Evolutionary conservation across 2,888 invertebrate species (phyloP).

Genomic region (Lathronympha strigana): DNA sequence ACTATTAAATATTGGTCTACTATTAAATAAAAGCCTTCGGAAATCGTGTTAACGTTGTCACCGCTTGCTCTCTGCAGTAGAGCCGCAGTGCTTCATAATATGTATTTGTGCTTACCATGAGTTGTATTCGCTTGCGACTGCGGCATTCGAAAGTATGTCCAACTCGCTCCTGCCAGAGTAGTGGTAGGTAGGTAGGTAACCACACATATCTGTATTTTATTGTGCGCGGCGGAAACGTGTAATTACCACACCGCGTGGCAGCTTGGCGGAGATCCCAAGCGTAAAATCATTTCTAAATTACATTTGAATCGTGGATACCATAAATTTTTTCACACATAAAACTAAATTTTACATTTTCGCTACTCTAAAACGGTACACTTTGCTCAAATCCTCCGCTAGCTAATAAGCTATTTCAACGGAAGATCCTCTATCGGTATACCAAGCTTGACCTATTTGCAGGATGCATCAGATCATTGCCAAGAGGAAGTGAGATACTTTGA

Average conservation of each 20-base stretch:
- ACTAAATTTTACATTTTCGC: slow-evolving; percentile 27
- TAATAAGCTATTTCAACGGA: slow-evolving; percentile 6
- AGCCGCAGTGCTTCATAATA: too few relatives aligned
- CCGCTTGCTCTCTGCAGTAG: too few relatives aligned
- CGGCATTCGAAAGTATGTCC: too few relatives aligned
- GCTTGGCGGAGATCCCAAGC: slow-evolving; percentile 58
- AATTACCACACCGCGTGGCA: slow-evolving; percentile 57
- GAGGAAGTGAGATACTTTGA: slow-evolving; percentile 37
- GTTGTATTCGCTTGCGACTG: too few relatives aligned
- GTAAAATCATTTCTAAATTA: slow-evolving; percentile 48
- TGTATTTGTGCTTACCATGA: too few relatives aligned
- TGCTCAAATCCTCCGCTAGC: slow-evolving; percentile 9
- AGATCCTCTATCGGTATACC: background rate
- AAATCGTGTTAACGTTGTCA: background rate
- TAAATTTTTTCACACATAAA: slow-evolving; percentile 29
- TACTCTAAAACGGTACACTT: slow-evolving; percentile 1
- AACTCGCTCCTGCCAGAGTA: too few relatives aligned
- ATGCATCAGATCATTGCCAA: slow-evolving; percentile 36
- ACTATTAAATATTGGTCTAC: too few relatives aligned
- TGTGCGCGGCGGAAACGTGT: slow-evolving; percentile 63
- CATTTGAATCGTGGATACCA: slow-evolving; percentile 21
- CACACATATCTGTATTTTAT: slow-evolving; percentile 64
- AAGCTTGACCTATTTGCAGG: slow-evolving; percentile 13
- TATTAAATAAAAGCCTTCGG: background rate
- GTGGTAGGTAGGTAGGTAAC: slow-evolving; percentile 56